Evolutionary conservation across 2,797 vertebrate genomes (phyloP).

Genomic region (Todus mexicanus): DNA sequence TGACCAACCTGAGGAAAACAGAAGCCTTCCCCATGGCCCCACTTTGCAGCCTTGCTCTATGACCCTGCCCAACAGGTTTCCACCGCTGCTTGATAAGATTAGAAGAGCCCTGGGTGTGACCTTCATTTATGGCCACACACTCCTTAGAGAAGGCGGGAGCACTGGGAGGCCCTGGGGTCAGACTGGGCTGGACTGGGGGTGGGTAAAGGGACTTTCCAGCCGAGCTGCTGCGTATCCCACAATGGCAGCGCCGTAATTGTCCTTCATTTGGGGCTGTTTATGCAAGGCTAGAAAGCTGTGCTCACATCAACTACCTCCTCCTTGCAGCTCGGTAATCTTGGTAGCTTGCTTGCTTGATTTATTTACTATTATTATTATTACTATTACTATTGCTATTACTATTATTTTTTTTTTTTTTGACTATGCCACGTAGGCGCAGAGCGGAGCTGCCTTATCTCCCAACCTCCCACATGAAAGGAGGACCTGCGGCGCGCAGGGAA

Average conservation of each 20-base stretch:
- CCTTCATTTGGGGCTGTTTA: background rate
- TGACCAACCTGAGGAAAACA: background rate
- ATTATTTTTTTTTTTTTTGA: background rate
- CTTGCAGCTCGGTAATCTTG: background rate
- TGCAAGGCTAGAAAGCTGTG: background rate
- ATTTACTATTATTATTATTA: background rate
- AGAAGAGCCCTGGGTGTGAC: background rate
- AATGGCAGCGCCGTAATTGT: background rate
- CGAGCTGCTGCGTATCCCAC: background rate
- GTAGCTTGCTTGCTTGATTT: background rate
- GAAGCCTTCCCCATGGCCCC: background rate
- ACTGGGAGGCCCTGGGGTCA: background rate
- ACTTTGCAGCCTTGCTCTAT: background rate
- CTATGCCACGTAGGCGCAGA: background rate
- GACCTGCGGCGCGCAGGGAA: background rate
- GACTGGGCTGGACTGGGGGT: background rate
- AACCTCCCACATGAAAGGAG: background rate
- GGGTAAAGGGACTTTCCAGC: background rate
- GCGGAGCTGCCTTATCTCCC: background rate
- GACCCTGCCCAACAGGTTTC: background rate
- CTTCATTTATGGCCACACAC: background rate
- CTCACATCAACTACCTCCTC: background rate
- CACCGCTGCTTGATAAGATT: background rate
- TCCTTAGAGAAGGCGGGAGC: background rate
- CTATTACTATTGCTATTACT: too few species aligned